phyloP scores from a whole-genome alignment of 2,888 invertebrate genomes.

The Acanthococcus lagerstroemiae region DNA sequence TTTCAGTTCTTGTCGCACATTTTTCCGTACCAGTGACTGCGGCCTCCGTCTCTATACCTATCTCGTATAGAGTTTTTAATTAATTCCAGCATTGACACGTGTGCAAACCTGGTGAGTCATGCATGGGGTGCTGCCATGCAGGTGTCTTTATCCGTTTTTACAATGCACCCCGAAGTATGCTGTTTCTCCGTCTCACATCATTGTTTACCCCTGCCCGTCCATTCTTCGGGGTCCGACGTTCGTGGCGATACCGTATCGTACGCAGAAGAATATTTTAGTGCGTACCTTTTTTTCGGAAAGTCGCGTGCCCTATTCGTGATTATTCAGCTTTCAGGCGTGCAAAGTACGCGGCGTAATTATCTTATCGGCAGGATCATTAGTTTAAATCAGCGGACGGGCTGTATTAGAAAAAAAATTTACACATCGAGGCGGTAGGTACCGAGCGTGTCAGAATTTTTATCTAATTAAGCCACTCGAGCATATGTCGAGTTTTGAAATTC shows the following conservation, averaged over 20 bases:
- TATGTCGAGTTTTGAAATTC: background rate
- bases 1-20: constrained; percentile 8
- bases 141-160: constrained; percentile 18
- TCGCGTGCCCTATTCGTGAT: constrained; percentile 27
- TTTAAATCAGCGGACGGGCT: background rate
- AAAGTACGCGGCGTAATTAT: background rate
- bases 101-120: constrained; percentile 29
- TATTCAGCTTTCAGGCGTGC: background rate
- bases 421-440: background rate
- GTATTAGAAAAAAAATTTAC: background rate
- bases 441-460: background rate
- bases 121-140: constrained; percentile 25
- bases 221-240: background rate
- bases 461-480: background rate
- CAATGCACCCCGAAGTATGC: background rate
- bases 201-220: background rate
- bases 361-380: constrained; percentile 6
- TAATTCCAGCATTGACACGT: constrained; percentile 28
- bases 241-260: background rate
- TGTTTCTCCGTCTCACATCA: background rate
- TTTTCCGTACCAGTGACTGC: constrained; percentile 23
- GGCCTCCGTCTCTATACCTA: background rate
- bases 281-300: background rate
- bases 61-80: constrained; percentile 21
- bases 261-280: background rate